phyloP scores from a whole-genome alignment of 2,797 vertebrate genomes.

The Schizothorax lantsangensis region DNA sequence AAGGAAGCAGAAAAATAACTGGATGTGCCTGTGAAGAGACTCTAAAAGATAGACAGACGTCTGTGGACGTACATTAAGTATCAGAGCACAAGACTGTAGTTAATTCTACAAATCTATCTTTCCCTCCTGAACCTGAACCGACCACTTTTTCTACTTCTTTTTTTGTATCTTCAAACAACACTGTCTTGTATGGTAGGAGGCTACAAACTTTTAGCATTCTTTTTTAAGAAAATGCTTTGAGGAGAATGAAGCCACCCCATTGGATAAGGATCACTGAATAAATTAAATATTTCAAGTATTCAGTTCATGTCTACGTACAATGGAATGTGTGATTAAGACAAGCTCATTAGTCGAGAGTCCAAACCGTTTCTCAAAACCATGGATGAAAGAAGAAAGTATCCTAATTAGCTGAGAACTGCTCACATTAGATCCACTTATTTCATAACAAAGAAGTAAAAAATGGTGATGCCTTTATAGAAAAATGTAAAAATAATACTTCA shows the following conservation, averaged over 20 bases:
- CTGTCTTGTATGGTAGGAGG: neutral
- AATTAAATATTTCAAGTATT: slow-evolving; percentile 67
- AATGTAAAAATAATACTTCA: slow-evolving; percentile 14
- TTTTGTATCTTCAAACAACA: neutral
- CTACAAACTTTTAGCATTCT: slow-evolving; percentile 41
- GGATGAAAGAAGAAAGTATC: slow-evolving; percentile 56
- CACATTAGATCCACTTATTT: slow-evolving; percentile 42
- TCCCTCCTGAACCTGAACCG: neutral
- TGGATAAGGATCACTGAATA: slow-evolving; percentile 36
- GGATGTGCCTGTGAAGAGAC: neutral
- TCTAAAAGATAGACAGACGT: neutral
- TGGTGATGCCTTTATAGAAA: slow-evolving; percentile 14
- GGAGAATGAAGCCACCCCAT: neutral
- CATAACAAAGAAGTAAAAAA: slow-evolving; percentile 34
- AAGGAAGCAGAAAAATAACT: neutral
- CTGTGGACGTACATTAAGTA: neutral
- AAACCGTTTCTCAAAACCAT: slow-evolving; percentile 63
- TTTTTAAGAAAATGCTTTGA: slow-evolving; percentile 7
- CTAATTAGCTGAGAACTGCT: slow-evolving; percentile 50
- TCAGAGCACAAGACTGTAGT: neutral
- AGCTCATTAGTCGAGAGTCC: slow-evolving; percentile 68
- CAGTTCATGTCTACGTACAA: slow-evolving; percentile 72
- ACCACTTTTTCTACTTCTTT: neutral
- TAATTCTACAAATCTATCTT: slow-evolving; percentile 11
- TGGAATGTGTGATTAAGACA: slow-evolving; percentile 71